Base-by-base conservation (phyloP, 2,797 vertebrate species). In the Acomys russatus region DNA sequence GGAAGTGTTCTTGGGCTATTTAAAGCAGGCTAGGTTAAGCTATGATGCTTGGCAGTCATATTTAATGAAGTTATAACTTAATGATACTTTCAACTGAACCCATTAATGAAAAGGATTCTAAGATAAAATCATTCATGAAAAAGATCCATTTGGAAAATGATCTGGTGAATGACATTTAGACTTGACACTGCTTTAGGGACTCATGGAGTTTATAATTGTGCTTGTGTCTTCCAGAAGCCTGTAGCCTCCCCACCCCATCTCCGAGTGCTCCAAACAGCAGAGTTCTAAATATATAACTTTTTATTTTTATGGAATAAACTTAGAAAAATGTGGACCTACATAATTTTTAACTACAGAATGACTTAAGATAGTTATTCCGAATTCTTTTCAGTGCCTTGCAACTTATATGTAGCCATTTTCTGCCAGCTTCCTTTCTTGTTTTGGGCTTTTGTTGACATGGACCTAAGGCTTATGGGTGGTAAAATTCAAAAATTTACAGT, bases 391-490 rank as follows among this genome's bases (percentile, higher is more conserved):
- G 63, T 79, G 33, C 44, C 64, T n/a, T 91, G 44, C 68, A 25
- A 96, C 97, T 89, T 95, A 70, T 71, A 93, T 23, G 38, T 86
- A 94, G 90, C 49, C 89, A 95, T 96, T 97, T 97, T 93, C 80
- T 90, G 79, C 73, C 35, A 18, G 38, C 76, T 97, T 96, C 97
- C 86, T 84, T 96, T 96, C 95, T 94, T 94, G 79, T 77, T 95
- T 92, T 95, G 84, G 49, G 95, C 83, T 96, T 51, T 64, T 54
- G 18, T 87, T 95, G 91, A 95, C 91, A 92, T 91, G 82, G 25
- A 90, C 90, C 94, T 95, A 90, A 96, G 96, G 66, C 54, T 83
- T 83, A 88, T 35, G 84, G 84, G 92, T 94, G 35, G 49, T 61
- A n/a, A 96, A 96, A 96, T 88, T 77, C 68, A 97, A 59, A 92